Percentiles rank a stretch among this genome's conserved stretches.
These are phyloP conservation scores for Halictus ligatus DNA, from an alignment of 2,888 invertebrate genomes.

Conservation along the genomic window DNA sequence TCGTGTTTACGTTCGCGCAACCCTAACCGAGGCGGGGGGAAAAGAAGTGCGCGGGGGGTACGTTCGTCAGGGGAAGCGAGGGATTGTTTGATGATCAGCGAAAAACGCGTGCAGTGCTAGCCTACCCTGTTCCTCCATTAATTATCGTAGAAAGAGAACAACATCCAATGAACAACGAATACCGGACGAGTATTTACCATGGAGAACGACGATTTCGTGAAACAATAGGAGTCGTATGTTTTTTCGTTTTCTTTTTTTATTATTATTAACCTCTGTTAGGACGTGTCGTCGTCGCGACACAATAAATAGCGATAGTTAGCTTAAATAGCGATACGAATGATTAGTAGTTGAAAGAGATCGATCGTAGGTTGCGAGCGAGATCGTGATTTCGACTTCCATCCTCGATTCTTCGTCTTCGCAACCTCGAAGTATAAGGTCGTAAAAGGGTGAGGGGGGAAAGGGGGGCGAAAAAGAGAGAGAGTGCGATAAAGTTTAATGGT, in stretches of 20 bases:
- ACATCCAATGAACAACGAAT: slow-evolving; percentile 74
- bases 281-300: slow-evolving; percentile 35
- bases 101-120: slow-evolving; percentile 79
- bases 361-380: slow-evolving; percentile 47
- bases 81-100: slow-evolving; percentile 63
- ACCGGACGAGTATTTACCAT: slow-evolving; percentile 60
- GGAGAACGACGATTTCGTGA: slow-evolving; percentile 67
- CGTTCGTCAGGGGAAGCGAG: slow-evolving; percentile 37
- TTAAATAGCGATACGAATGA: slow-evolving; percentile 66
- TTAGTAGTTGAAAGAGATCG: slow-evolving; percentile 53
- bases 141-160: slow-evolving; percentile 67
- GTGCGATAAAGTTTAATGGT: slow-evolving; percentile 72
- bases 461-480: slow-evolving; percentile 68
- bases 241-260: not conserved
- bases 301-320: slow-evolving; percentile 67
- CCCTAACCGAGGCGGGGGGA: slow-evolving; percentile 10
- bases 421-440: slow-evolving; percentile 45
- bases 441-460: slow-evolving; percentile 46
- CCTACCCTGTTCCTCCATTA: slow-evolving; percentile 83
- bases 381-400: slow-evolving; percentile 13
- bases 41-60: not conserved
- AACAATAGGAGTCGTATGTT: slow-evolving; percentile 25
- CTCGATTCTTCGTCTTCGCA: not conserved
- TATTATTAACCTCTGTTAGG: slow-evolving; percentile 24
- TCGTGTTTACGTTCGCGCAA: slow-evolving; percentile 24